phyloP scores from a whole-genome alignment of 1,140 invertebrate species.

The Tetramorium alpestre region DNA sequence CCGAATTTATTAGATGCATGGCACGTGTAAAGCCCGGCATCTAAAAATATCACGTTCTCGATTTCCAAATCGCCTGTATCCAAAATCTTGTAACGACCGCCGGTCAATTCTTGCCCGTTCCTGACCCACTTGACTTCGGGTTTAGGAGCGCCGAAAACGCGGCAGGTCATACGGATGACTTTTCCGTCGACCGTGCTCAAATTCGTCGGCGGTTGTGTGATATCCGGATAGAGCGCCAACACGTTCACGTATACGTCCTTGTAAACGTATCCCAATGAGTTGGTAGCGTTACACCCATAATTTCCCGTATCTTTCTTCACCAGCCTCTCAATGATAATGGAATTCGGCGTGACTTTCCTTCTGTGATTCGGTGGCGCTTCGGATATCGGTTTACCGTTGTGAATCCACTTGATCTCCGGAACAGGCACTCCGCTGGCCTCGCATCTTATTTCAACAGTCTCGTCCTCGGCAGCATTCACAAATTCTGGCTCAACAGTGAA shows the following conservation, averaged over 20 bases:
- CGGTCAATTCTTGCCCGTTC: conserved; percentile 93
- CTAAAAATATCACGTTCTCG: conserved; percentile 92
- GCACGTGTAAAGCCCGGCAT: conserved; percentile 96
- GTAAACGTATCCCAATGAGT: conserved; percentile 98
- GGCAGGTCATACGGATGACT: conserved; percentile 93
- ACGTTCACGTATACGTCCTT: conserved; percentile 99
- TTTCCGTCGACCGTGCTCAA: conserved; percentile 94
- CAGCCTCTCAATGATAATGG: conserved; percentile 93
- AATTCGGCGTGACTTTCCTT: conserved; percentile 89
- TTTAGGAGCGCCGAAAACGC: conserved; percentile 98
- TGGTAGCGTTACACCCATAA: conserved; percentile 99
- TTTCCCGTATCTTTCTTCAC: conserved; percentile 97
- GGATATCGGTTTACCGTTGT: conserved; percentile 96
- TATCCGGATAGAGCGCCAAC: conserved; percentile 95
- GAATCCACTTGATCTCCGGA: conserved; percentile 97
- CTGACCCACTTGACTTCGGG: conserved; percentile 97
- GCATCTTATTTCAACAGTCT: conserved; percentile 95
- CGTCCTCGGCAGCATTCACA: conserved; percentile 95
- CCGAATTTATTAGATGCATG: conserved; percentile 97
- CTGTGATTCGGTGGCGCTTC: conserved; percentile 92
- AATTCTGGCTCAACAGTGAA: conserved; percentile 97
- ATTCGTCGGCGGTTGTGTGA: conserved; percentile 93
- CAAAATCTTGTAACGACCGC: conserved; percentile 91
- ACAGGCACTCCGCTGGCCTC: conserved; percentile 94
- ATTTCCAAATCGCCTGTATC: conserved; percentile 95